A percentile compares a stretch with the other conserved stretches of the same genome.
Evolutionary conservation across 2,888 invertebrate genomes (phyloP).

Genomic region (Agrenia bidenticulata): DNA sequence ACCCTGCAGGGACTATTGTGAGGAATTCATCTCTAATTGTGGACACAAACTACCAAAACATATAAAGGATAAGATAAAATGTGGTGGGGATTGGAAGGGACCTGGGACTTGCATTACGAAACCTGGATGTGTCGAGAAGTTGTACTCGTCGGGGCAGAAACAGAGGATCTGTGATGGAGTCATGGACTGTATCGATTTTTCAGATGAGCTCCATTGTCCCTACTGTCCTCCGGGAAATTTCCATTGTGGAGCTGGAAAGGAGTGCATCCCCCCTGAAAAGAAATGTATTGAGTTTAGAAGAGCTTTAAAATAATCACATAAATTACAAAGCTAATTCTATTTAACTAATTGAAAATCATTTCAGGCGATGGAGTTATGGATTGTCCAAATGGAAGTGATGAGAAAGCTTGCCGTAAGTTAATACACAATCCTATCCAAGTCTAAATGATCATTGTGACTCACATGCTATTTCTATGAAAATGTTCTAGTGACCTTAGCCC

Average conservation of each 20-base stretch:
- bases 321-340: background rate
- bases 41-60: constrained; percentile 71
- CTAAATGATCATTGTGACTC: constrained; percentile 14
- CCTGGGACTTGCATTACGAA: constrained; percentile 73
- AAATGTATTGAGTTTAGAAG: too few relatives aligned
- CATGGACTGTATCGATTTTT: constrained; percentile 66
- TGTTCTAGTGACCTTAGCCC: constrained; percentile 70
- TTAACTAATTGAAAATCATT: constrained; percentile 1
- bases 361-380: constrained; percentile 66
- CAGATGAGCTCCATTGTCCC: constrained; percentile 68
- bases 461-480: background rate
- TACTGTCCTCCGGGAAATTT: constrained; percentile 72
- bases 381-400: constrained; percentile 84
- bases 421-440: constrained; percentile 1
- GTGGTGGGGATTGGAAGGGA: constrained; percentile 67
- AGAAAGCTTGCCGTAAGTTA: constrained; percentile 78
- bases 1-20: constrained; percentile 81
- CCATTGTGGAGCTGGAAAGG: constrained; percentile 73
- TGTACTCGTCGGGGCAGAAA: constrained; percentile 73
- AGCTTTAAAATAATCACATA: too few relatives aligned
- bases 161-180: constrained; percentile 81
- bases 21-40: constrained; percentile 80
- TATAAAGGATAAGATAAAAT: constrained; percentile 59
- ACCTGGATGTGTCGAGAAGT: constrained; percentile 74
- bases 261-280: constrained; percentile 65